These are phyloP conservation scores for Borostomias antarcticus DNA, from an alignment of 2,797 vertebrate genomes.

Conservation along the genomic window DNA sequence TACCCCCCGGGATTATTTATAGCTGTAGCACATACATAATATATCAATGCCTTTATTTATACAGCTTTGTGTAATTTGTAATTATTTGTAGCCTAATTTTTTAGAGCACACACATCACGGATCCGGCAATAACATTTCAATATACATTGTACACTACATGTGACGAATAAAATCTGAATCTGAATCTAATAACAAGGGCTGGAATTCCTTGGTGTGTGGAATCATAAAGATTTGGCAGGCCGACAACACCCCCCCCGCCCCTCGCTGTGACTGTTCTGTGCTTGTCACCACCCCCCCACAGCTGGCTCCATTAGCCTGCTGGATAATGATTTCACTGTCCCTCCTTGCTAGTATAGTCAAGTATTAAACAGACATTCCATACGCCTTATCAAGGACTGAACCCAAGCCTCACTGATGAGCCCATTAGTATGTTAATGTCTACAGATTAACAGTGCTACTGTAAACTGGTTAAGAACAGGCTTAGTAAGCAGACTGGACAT, in stretches of 20 bases:
- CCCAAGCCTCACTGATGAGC: background rate
- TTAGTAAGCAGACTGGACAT: too few species aligned
- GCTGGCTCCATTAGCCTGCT: conserved; percentile 37
- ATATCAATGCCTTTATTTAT: too few species aligned
- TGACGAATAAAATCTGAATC: too few species aligned
- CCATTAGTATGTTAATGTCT: background rate
- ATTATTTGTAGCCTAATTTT: too few species aligned
- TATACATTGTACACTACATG: too few species aligned
- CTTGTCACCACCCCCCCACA: conserved; percentile 41
- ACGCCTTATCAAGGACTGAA: background rate
- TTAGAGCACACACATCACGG: too few species aligned
- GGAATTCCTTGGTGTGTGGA: conserved; percentile 1
- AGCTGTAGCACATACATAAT: too few species aligned
- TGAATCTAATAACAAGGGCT: background rate
- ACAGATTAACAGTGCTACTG: background rate
- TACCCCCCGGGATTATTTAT: too few species aligned
- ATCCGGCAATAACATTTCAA: too few species aligned
- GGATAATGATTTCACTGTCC: conserved; percentile 28
- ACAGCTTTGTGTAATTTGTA: too few species aligned
- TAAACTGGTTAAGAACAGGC: background rate
- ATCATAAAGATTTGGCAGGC: conserved; percentile 4
- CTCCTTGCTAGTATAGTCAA: background rate
- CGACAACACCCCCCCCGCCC: background rate
- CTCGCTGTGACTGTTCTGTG: background rate
- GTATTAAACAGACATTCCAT: too few species aligned